These are phyloP conservation scores for Lysiphlebus fabarum DNA, from an alignment of 1,140 invertebrate genomes.

Conservation along the genomic window DNA sequence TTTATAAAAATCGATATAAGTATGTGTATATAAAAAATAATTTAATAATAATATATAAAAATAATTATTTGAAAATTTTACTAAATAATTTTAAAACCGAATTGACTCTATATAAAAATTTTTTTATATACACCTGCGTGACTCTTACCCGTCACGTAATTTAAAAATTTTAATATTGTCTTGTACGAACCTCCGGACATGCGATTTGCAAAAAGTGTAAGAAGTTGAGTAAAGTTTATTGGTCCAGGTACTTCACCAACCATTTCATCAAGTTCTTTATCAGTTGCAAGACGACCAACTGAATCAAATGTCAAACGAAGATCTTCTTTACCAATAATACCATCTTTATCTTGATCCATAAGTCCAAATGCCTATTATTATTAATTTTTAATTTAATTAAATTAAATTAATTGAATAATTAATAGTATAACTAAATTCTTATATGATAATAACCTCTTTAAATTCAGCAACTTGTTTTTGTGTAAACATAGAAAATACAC, in stretches of 20 bases:
- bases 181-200: slow-evolving; percentile 63
- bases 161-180: slow-evolving; percentile 26
- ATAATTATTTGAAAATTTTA: too few relatives aligned
- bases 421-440: too few relatives aligned
- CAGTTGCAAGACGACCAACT: slow-evolving; percentile 83
- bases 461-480: slow-evolving; percentile 94
- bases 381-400: background rate
- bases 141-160: slow-evolving; percentile 29
- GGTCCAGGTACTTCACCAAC: slow-evolving; percentile 84
- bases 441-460: too few relatives aligned
- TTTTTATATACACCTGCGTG: slow-evolving; percentile 25
- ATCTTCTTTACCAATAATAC: slow-evolving; percentile 94
- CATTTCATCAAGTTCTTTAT: slow-evolving; percentile 91
- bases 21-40: too few relatives aligned
- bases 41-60: too few relatives aligned
- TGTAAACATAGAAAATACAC: slow-evolving; percentile 94
- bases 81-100: too few relatives aligned
- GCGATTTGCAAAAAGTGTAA: slow-evolving; percentile 87
- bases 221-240: slow-evolving; percentile 92
- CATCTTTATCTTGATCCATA: slow-evolving; percentile 98
- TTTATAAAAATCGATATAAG: too few relatives aligned
- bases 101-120: slow-evolving; percentile 24
- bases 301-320: slow-evolving; percentile 93
- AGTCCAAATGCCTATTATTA: slow-evolving; percentile 83
- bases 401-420: background rate